Conservation (phyloP, 2,113 vertebrate genomes). For the Sakesphorus luctuosus region DNA sequence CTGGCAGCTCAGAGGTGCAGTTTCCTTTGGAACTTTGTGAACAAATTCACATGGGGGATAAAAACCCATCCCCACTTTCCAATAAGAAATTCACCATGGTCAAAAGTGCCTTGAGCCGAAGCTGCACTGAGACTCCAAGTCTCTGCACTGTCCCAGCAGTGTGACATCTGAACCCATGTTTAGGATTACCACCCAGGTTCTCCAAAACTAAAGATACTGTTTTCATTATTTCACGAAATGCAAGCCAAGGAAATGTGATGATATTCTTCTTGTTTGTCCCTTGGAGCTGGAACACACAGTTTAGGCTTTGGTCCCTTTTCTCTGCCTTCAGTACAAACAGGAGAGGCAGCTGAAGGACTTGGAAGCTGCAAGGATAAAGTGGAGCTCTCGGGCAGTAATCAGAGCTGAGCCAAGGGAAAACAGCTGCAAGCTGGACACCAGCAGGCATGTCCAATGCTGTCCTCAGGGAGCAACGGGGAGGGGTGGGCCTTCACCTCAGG, state of each 20-base stretch:
- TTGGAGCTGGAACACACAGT: background rate
- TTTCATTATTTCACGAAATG: background rate
- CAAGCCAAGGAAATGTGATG: background rate
- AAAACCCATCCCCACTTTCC: background rate
- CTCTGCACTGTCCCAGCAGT: background rate
- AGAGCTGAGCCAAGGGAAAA: slow-evolving; percentile 10
- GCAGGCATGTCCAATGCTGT: background rate
- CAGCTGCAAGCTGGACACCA: slow-evolving; percentile 12
- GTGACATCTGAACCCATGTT: accelerated
- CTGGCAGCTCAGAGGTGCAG: background rate
- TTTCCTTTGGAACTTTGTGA: background rate
- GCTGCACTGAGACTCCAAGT: background rate
- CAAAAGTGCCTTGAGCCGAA: background rate
- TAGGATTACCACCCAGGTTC: background rate
- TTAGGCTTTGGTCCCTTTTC: background rate
- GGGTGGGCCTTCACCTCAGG: background rate
- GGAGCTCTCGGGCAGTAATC: background rate
- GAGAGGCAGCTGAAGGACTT: slow-evolving; percentile 25
- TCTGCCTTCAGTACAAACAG: background rate
- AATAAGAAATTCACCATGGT: background rate
- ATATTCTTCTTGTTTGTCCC: background rate
- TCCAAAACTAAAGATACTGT: background rate
- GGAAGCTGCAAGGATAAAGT: background rate
- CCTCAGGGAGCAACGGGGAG: background rate
- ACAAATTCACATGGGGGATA: background rate